A percentile compares a stretch with the other conserved stretches of the same genome.
Evolutionary conservation across 2,888 invertebrate species (phyloP).

Genomic region (Aquatica leii): DNA sequence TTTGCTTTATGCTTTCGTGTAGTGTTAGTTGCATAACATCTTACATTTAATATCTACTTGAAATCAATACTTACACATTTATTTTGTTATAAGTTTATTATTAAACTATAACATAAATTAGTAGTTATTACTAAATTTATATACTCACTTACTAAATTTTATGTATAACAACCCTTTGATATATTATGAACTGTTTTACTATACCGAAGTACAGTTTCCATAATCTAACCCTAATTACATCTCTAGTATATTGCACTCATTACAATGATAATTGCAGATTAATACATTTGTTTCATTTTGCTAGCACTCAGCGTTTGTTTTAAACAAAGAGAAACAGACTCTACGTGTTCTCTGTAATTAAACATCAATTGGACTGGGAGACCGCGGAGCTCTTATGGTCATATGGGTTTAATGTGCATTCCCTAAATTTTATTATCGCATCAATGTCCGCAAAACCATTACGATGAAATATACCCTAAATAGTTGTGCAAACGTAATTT

Average conservation of each 20-base stretch:
- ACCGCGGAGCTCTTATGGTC: constrained; percentile 55
- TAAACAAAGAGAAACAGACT: constrained; percentile 15
- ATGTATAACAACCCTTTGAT: constrained; percentile 9
- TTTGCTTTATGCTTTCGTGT: neutral
- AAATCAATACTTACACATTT: too few relatives aligned
- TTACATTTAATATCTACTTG: too few relatives aligned
- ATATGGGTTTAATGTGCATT: constrained; percentile 56
- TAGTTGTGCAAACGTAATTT: constrained; percentile 35
- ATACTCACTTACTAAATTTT: constrained; percentile 11
- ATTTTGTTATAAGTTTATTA: too few relatives aligned
- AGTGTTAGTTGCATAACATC: too few relatives aligned
- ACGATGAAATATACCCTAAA: constrained; percentile 44
- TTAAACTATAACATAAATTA: too few relatives aligned
- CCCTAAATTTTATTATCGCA: constrained; percentile 56
- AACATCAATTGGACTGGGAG: constrained; percentile 49
- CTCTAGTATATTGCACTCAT: constrained; percentile 37
- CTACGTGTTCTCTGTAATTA: constrained; percentile 45
- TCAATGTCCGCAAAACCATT: constrained; percentile 50
- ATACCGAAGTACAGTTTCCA: constrained; percentile 30
- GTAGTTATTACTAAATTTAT: constrained; percentile 16
- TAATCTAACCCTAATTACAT: constrained; percentile 44
- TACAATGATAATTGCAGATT: neutral
- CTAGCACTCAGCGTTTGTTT: constrained; percentile 1
- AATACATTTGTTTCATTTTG: constrained; percentile 3
- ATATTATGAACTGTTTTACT: constrained; percentile 25